These are phyloP conservation scores for Odontomyia ornata DNA, from an alignment of 2,888 invertebrate genomes.

Conservation along the genomic window DNA sequence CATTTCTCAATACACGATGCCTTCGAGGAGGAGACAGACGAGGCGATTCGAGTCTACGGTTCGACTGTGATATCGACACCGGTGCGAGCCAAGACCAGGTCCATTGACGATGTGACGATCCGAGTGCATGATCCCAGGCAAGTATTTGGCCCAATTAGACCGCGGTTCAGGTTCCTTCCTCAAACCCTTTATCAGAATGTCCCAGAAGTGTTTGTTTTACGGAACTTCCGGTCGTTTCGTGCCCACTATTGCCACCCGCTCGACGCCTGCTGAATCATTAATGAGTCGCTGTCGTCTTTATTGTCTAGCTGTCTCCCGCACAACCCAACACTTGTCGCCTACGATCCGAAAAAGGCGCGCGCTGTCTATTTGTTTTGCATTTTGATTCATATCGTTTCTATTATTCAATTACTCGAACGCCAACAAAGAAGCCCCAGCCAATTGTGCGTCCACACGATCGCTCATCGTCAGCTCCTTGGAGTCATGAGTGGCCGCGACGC, in stretches of 20 bases:
- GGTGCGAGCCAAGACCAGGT: slow-evolving; percentile 67
- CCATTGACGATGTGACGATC: slow-evolving; percentile 66
- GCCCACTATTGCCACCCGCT: background rate
- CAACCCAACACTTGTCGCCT: background rate
- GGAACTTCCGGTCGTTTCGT: slow-evolving; percentile 10
- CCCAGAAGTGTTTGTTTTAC: background rate
- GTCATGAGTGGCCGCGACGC: background rate
- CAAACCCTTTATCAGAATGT: background rate
- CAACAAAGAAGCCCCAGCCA: background rate
- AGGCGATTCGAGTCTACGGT: slow-evolving; percentile 83
- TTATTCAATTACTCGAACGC: background rate
- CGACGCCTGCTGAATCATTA: slow-evolving; percentile 21
- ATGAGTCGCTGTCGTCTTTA: background rate
- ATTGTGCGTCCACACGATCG: background rate
- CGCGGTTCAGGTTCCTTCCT: background rate
- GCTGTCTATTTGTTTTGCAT: background rate
- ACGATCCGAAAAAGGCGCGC: slow-evolving; percentile 1
- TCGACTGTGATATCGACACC: slow-evolving; percentile 78
- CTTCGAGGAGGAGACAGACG: slow-evolving; percentile 86
- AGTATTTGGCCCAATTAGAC: slow-evolving; percentile 49
- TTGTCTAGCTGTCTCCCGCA: slow-evolving; percentile 1
- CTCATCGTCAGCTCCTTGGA: background rate
- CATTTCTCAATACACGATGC: slow-evolving; percentile 86
- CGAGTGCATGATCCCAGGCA: slow-evolving; percentile 66
- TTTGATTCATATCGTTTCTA: slow-evolving; percentile 1